Conservation (phyloP, 2,113 vertebrate genomes). For the Ia io region DNA sequence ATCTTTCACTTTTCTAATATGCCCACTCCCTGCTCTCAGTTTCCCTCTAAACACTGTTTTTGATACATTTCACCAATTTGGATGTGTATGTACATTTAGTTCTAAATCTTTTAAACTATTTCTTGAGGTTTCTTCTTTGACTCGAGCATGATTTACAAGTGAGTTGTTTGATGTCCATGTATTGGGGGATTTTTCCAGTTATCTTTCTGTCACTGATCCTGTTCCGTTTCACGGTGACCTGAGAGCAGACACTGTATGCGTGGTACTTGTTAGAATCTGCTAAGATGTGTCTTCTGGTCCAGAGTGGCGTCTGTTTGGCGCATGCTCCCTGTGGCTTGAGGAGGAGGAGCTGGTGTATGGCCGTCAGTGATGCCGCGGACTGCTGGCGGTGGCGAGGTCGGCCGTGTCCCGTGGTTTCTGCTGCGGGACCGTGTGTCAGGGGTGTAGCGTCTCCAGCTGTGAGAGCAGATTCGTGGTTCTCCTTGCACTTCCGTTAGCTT, state of each 20-base stretch:
- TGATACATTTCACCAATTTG: fast-evolving
- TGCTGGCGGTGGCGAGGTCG: no score
- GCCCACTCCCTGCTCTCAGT: fast-evolving
- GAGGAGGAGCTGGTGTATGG: fast-evolving
- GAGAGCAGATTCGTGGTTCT: neutral
- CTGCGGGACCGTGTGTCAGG: no score
- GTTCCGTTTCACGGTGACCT: neutral
- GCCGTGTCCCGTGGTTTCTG: neutral
- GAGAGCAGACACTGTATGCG: neutral
- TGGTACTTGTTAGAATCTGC: neutral
- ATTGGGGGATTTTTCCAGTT: neutral
- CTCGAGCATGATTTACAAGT: neutral
- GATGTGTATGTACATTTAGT: neutral
- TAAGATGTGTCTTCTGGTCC: neutral
- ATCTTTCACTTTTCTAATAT: neutral
- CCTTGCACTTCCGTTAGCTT: neutral
- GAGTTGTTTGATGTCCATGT: neutral
- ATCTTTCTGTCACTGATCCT: neutral
- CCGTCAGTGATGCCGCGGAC: fast-evolving
- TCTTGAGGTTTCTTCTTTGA: neutral
- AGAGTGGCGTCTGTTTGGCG: no score
- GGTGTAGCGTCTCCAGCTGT: fast-evolving
- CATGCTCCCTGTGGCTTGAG: fast-evolving
- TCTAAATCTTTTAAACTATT: neutral
- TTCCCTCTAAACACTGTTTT: neutral